phyloP scores from a whole-genome alignment of 2,113 vertebrate genomes.

The Chionis minor region DNA sequence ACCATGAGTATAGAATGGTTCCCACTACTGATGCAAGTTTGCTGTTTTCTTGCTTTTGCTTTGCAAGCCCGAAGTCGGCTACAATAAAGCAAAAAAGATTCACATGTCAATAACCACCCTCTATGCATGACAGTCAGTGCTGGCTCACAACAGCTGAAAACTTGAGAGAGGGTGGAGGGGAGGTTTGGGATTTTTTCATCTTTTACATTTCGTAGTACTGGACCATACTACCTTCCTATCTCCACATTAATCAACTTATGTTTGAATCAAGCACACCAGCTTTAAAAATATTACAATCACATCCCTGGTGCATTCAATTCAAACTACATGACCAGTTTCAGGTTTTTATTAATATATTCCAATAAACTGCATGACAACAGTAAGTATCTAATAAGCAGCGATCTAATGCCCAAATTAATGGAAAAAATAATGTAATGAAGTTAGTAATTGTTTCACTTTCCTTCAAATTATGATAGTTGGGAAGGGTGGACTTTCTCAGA shows the following conservation, averaged over 20 bases:
- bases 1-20: slow-evolving; percentile 92
- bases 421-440: not conserved
- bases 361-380: not conserved
- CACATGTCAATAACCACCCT: not conserved
- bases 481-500: not conserved
- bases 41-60: slow-evolving; percentile 90
- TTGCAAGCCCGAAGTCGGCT: slow-evolving; percentile 92
- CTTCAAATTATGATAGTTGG: not conserved
- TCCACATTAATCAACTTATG: not conserved
- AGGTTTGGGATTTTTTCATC: not conserved
- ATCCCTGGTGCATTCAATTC: not conserved
- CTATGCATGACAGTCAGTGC: not conserved
- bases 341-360: not conserved
- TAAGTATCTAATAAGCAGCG: not conserved
- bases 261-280: not conserved
- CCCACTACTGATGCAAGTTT: slow-evolving; percentile 88
- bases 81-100: slow-evolving; percentile 26
- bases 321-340: not conserved
- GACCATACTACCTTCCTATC: not conserved
- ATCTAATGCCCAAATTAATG: not conserved
- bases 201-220: not conserved
- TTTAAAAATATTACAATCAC: not conserved
- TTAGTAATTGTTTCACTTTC: not conserved
- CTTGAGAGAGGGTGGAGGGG: not conserved
- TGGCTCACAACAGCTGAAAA: not conserved